A percentile compares a stretch with the other conserved stretches of the same genome.
phyloP scores from a whole-genome alignment of 2,888 invertebrate species.

The Pediacus dermestoides region DNA sequence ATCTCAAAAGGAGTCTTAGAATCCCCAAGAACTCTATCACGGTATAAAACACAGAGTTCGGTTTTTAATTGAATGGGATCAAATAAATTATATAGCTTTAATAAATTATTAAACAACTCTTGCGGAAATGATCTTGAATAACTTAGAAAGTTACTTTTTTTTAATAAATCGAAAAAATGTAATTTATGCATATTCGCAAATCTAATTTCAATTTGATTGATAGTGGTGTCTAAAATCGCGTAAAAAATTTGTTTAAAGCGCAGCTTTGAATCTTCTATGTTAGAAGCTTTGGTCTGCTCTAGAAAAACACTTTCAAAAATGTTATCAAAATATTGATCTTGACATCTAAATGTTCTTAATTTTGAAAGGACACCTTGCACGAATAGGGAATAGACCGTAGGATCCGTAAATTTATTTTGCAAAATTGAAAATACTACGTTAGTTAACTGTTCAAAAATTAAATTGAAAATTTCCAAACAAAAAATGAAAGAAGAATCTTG shows the following conservation, averaged over 20 bases:
- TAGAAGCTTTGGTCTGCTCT: not conserved
- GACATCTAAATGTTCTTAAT: not conserved
- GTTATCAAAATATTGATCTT: not conserved
- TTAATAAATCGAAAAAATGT: slow-evolving; percentile 13
- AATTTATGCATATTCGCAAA: slow-evolving; percentile 10
- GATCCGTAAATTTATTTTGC: slow-evolving; percentile 15
- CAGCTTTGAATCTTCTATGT: slow-evolving; percentile 6
- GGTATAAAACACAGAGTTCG: slow-evolving; percentile 14
- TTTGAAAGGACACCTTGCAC: not conserved
- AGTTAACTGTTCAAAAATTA: slow-evolving; percentile 18
- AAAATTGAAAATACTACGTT: slow-evolving; percentile 16
- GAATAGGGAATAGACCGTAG: slow-evolving; percentile 3
- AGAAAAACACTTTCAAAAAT: not conserved
- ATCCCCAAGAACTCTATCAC: slow-evolving; percentile 12
- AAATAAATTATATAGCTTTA: slow-evolving; percentile 10
- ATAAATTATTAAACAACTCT: slow-evolving; percentile 5
- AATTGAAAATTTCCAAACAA: slow-evolving; percentile 13
- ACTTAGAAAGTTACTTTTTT: slow-evolving; percentile 10
- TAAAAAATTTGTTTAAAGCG: not conserved
- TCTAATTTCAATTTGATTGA: slow-evolving; percentile 11
- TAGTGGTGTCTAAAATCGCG: slow-evolving; percentile 13
- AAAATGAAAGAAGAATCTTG: slow-evolving; percentile 12
- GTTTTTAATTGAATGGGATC: slow-evolving; percentile 13
- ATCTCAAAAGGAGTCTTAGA: slow-evolving; percentile 8
- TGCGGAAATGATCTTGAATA: slow-evolving; percentile 13